Percentiles rank a stretch among this genome's conserved stretches.
Conservation (phyloP, 2,797 vertebrate species). For the Cyprinodon diabolis region DNA sequence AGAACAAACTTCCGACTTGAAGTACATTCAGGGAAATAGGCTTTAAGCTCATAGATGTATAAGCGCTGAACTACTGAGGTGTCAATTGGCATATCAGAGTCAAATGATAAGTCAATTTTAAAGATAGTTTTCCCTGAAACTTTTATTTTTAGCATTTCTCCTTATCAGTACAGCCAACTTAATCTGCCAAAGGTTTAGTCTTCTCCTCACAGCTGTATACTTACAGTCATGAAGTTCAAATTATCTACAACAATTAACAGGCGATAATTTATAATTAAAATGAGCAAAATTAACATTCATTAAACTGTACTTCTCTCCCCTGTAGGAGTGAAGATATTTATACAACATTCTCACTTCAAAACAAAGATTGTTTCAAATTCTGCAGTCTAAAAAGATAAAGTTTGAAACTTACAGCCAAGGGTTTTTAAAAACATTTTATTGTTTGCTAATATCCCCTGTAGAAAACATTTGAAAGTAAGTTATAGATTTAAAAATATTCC, state of each 20-base stretch:
- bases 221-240: background rate
- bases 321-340: constrained; percentile 8
- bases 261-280: background rate
- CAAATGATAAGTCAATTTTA: too few species aligned
- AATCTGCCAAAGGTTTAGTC: constrained; percentile 11
- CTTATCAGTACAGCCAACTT: constrained; percentile 6
- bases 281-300: constrained; percentile 10
- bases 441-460: background rate
- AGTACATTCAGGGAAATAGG: too few species aligned
- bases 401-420: constrained; percentile 21
- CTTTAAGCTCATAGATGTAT: too few species aligned
- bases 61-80: too few species aligned
- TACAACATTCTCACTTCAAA: constrained; percentile 2
- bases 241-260: too few species aligned
- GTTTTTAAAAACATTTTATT: background rate
- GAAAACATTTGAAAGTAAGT: constrained; percentile 21
- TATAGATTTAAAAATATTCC: constrained; percentile 35
- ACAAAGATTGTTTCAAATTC: background rate
- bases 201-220: constrained; percentile 1
- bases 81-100: too few species aligned
- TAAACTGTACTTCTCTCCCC: background rate
- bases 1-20: too few species aligned
- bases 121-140: too few species aligned
- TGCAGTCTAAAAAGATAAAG: constrained; percentile 1
- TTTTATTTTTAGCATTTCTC: background rate